Conservation (phyloP, 1,140 invertebrate species). For the Sinella curviseta region DNA sequence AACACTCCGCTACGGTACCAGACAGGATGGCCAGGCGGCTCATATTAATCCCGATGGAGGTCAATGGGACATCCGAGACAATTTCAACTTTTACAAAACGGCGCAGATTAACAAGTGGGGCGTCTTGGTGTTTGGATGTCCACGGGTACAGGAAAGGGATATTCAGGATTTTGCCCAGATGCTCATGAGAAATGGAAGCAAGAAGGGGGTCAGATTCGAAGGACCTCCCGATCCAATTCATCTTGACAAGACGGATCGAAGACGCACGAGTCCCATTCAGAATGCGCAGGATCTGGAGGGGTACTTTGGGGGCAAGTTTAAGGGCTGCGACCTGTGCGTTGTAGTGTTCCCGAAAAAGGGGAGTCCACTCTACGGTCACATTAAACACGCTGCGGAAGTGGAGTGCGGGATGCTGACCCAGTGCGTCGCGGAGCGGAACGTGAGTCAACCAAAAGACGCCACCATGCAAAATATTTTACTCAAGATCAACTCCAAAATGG, state of each 20-base stretch:
- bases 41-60: conserved; percentile 34
- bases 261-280: background rate
- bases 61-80: conserved; percentile 33
- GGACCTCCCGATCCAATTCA: background rate
- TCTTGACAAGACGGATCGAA: background rate
- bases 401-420: conserved; percentile 77
- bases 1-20: background rate
- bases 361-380: conserved; percentile 22
- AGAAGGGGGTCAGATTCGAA: background rate
- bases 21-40: background rate
- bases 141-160: background rate
- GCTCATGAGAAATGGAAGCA: background rate
- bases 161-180: background rate
- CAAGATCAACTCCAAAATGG: conserved; percentile 84
- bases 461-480: conserved; percentile 72
- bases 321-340: conserved; percentile 24
- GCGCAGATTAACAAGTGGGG: conserved; percentile 26
- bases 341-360: conserved; percentile 39
- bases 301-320: background rate
- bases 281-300: background rate
- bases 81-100: conserved; percentile 30
- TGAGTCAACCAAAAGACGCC: conserved; percentile 55
- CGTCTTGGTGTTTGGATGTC: background rate
- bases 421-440: conserved; percentile 69
- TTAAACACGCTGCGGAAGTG: conserved; percentile 60